Evolutionary conservation across 2,888 invertebrate genomes (phyloP).

Genomic region (Drosophila longiperda): DNA sequence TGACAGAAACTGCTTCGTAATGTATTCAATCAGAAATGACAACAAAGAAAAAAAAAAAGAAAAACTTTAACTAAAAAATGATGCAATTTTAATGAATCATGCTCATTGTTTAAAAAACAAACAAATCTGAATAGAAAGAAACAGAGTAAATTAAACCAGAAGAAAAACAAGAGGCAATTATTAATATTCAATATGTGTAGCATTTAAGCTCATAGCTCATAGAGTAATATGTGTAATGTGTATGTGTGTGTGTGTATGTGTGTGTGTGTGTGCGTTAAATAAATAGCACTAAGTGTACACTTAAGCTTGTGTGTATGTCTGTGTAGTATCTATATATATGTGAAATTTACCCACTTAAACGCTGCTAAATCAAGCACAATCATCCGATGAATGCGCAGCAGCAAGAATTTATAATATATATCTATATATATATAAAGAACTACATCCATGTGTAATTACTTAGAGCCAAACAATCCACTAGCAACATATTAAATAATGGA

Average conservation of each 20-base stretch:
- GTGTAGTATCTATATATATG: slow-evolving; percentile 31
- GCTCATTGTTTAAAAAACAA: slow-evolving; percentile 74
- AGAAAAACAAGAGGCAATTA: slow-evolving; percentile 70
- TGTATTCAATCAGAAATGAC: slow-evolving; percentile 10
- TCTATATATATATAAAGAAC: slow-evolving; percentile 4
- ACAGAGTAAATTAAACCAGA: slow-evolving; percentile 23
- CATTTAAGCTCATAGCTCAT: slow-evolving; percentile 46
- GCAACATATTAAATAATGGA: slow-evolving; percentile 1
- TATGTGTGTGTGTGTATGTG: slow-evolving; percentile 36
- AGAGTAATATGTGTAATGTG: slow-evolving; percentile 39
- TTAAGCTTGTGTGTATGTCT: slow-evolving; percentile 27
- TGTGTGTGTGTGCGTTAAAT: slow-evolving; percentile 37
- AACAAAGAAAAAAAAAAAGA: background rate
- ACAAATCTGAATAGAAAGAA: slow-evolving; percentile 37
- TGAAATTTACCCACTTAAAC: slow-evolving; percentile 31
- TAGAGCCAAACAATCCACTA: slow-evolving; percentile 8
- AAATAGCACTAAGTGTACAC: slow-evolving; percentile 43
- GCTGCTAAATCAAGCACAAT: slow-evolving; percentile 28
- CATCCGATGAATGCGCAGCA: slow-evolving; percentile 29
- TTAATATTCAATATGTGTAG: slow-evolving; percentile 69
- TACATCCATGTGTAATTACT: slow-evolving; percentile 32
- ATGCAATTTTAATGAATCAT: slow-evolving; percentile 25
- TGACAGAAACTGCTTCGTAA: slow-evolving; percentile 10
- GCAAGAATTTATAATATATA: slow-evolving; percentile 37
- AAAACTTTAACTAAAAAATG: background rate